Base-by-base conservation (phyloP, 2,888 invertebrate species). In the Conchocele bisecta region DNA sequence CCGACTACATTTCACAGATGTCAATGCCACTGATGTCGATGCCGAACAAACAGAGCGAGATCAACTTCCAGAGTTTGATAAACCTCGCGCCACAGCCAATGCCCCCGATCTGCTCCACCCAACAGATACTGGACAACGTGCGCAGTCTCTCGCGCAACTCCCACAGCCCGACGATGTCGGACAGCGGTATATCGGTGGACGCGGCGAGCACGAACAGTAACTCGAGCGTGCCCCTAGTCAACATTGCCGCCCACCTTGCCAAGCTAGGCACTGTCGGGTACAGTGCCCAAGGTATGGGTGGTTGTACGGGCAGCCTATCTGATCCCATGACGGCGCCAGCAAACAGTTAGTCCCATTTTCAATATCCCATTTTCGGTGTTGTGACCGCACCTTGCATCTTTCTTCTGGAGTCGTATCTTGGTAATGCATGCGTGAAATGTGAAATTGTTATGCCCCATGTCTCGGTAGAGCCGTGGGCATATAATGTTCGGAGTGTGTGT, bases 241-340 rank as follows among this genome's bases (percentile, higher is more conserved):
- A 97, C 92, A 93, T 97, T 79, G 96, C 97, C 89, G 96, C 96
- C 29, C n/a, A n/a, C n/a, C 93, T 97, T 69, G 96, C 96, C 68
- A 97, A 97, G 91, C 93, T 97, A 64, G 96, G 96, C 87, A 92
- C 92, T 70, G 86, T 89, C 39, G 88, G 92, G n/a, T 90, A 93
- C 75, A 92, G 91, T 60, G 91, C 91, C 83, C 92, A 92, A 89
- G 93, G 93, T 92, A 83, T 73, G 70, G 61, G 53, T 37, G 53
- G 73, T 33, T 51, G 59, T 65, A 51, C 51, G 26, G 46, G 60
- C 15, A n/a, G n/a, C n/a, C 58, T 76, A 59, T 39, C 66, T 66
- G 76, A 76, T 65, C 61, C 68, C 28, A 46, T 76, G 58, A 44
- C 65, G 39, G 66, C 72, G 39, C 46, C 72, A 66, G 72, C 64